Conservation (phyloP, 37 sponge, comb jelly and placozoan genomes). For the Agelas oroides region DNA sequence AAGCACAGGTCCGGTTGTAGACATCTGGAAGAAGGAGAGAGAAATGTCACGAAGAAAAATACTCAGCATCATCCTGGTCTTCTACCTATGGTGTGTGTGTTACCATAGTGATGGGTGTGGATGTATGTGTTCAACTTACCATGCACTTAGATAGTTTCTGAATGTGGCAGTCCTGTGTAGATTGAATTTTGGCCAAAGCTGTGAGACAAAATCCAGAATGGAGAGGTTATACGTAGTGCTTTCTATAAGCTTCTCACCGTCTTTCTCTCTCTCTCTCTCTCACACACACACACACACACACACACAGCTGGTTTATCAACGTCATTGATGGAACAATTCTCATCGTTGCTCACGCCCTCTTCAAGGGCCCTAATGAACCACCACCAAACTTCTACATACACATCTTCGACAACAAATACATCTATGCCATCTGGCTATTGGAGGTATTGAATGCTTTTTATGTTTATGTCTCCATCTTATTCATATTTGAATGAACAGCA, state of each 20-base stretch:
- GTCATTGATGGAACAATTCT: slow-evolving; percentile 49
- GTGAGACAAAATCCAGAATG: too few relatives aligned
- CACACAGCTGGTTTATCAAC: slow-evolving; percentile 50
- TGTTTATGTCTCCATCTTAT: neutral
- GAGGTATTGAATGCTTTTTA: slow-evolving; percentile 23
- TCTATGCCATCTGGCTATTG: slow-evolving; percentile 52
- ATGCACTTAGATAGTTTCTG: neutral
- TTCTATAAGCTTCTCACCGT: too few relatives aligned
- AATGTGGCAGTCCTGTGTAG: too few relatives aligned
- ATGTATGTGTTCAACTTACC: neutral
- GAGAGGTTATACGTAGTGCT: too few relatives aligned
- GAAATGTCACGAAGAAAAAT: slow-evolving; percentile 47
- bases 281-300: too few relatives aligned
- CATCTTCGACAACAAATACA: slow-evolving; percentile 48
- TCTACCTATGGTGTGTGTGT: slow-evolving; percentile 47
- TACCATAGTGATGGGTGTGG: neutral
- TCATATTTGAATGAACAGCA: neutral
- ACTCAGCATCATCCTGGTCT: slow-evolving; percentile 57
- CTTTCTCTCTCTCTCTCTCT: too few relatives aligned
- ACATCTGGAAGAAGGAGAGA: slow-evolving; percentile 53
- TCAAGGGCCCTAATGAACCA: neutral
- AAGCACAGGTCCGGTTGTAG: slow-evolving; percentile 10
- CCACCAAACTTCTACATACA: slow-evolving; percentile 9
- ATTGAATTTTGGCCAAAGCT: too few relatives aligned
- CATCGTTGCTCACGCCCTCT: slow-evolving; percentile 23